These are phyloP conservation scores for Strix uralensis DNA, from an alignment of 2,113 vertebrate genomes.

Conservation along the genomic window DNA sequence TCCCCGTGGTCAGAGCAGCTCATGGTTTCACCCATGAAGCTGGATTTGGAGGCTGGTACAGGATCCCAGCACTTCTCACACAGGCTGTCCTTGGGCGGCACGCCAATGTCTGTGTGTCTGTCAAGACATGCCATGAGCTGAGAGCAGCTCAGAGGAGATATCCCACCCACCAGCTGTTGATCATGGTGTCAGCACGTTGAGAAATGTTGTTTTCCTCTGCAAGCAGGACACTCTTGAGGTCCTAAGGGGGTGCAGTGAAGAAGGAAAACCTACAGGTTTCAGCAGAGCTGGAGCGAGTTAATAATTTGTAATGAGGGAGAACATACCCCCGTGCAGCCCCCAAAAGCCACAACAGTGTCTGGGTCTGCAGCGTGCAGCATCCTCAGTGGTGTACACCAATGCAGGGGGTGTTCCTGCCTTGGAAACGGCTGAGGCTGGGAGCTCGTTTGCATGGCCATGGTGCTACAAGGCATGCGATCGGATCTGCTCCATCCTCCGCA, in stretches of 20 bases:
- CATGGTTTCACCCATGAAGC: neutral
- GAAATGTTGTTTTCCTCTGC: neutral
- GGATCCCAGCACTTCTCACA: neutral
- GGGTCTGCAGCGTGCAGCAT: neutral
- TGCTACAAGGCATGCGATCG: neutral
- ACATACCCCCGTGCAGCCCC: fast-evolving
- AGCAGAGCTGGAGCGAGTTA: fast-evolving
- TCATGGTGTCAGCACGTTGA: fast-evolving
- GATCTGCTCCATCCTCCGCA: neutral
- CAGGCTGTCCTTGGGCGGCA: neutral
- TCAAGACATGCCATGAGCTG: neutral
- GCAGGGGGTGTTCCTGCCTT: neutral
- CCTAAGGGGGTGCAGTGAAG: neutral
- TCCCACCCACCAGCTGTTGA: neutral
- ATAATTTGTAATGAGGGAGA: neutral
- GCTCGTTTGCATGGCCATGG: fast-evolving
- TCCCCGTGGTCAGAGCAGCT: neutral
- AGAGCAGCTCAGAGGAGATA: neutral
- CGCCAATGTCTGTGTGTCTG: neutral
- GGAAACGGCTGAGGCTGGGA: fast-evolving
- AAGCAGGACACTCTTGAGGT: neutral
- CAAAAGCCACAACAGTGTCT: too few species aligned
- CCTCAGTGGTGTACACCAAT: neutral
- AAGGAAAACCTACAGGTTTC: neutral
- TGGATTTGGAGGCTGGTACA: neutral